Evolutionary conservation across 2,888 invertebrate genomes (phyloP).

Genomic region (Clunio marinus): DNA sequence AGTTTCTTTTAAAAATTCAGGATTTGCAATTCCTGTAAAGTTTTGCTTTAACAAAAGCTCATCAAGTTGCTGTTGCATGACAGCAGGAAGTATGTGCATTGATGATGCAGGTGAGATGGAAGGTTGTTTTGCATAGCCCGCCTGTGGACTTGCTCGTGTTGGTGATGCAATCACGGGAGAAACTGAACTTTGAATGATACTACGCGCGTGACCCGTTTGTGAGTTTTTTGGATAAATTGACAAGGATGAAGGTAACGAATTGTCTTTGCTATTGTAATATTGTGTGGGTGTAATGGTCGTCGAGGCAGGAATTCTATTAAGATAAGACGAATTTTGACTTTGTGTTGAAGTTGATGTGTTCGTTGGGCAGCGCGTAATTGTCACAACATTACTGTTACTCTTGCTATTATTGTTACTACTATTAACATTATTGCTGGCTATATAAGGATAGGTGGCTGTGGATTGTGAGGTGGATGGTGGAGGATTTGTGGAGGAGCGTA

Average conservation of each 20-base stretch:
- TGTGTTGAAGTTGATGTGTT: slow-evolving; percentile 1
- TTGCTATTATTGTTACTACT: slow-evolving; percentile 38
- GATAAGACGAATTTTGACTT: slow-evolving; percentile 24
- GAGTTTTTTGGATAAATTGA: slow-evolving; percentile 38
- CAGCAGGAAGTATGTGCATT: slow-evolving; percentile 24
- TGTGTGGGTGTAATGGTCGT: slow-evolving; percentile 36
- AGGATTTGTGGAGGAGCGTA: slow-evolving; percentile 45
- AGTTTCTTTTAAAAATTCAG: slow-evolving; percentile 30
- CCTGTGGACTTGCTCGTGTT: slow-evolving; percentile 25
- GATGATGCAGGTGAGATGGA: slow-evolving; percentile 29
- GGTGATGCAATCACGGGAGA: slow-evolving; percentile 37
- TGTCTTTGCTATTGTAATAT: slow-evolving; percentile 28
- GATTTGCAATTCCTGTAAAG: neutral
- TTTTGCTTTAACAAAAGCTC: slow-evolving; percentile 26
- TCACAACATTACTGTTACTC: slow-evolving; percentile 38
- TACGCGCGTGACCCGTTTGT: slow-evolving; percentile 17
- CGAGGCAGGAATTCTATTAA: slow-evolving; percentile 30
- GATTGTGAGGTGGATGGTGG: slow-evolving; percentile 42
- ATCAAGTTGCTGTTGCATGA: slow-evolving; percentile 32
- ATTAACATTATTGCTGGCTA: slow-evolving; percentile 37
- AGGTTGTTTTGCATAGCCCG: slow-evolving; percentile 30
- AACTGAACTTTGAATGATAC: slow-evolving; percentile 8
- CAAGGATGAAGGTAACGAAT: slow-evolving; percentile 18
- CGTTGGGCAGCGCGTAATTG: slow-evolving; percentile 38
- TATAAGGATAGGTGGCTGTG: slow-evolving; percentile 38